Evolutionary conservation across 2,113 vertebrate species (phyloP).

Genomic region (Apus apus): DNA sequence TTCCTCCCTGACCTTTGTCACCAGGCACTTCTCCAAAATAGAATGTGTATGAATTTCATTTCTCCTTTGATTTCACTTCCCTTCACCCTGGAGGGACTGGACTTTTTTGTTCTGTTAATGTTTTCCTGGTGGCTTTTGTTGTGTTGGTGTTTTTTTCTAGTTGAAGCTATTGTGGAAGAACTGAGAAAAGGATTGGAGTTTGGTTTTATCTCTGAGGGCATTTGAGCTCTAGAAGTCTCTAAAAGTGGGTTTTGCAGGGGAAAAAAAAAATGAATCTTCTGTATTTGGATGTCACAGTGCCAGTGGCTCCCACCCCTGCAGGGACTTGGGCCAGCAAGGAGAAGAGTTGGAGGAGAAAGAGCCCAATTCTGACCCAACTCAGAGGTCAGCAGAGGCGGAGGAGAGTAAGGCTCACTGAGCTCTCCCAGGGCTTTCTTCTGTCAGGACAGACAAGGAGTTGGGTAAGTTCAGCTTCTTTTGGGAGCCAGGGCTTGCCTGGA

Average conservation of each 20-base stretch:
- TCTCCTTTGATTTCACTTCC: conserved; percentile 22
- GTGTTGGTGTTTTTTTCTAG: background rate
- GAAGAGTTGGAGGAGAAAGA: background rate
- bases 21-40: background rate
- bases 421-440: accelerated
- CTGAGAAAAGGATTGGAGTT: background rate
- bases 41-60: background rate
- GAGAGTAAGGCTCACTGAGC: accelerated
- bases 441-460: background rate
- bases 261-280: background rate
- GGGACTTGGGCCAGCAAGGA: background rate
- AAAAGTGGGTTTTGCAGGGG: background rate
- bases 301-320: background rate
- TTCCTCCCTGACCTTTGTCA: background rate
- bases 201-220: background rate
- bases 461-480: background rate
- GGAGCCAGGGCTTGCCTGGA: background rate
- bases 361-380: background rate
- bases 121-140: background rate
- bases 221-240: background rate
- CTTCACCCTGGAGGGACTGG: background rate
- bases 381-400: background rate
- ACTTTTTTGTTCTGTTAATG: background rate
- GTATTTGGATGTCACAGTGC: background rate
- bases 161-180: background rate